These are phyloP conservation scores for Yponomeuta sedellus DNA, from an alignment of 2,888 invertebrate species.

Conservation along the genomic window DNA sequence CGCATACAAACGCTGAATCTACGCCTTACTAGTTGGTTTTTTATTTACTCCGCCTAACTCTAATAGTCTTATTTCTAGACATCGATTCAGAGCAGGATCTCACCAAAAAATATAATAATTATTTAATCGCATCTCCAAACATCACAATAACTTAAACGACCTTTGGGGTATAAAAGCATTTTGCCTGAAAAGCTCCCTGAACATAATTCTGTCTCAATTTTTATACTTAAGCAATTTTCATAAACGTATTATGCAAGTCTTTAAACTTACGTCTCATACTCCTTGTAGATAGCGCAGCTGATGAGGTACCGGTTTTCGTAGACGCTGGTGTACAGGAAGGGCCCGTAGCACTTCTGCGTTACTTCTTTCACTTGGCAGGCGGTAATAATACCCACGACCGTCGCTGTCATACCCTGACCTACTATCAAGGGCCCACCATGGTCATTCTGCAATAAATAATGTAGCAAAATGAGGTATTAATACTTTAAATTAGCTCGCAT, in stretches of 20 bases:
- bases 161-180: too few species aligned
- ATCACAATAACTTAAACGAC: too few species aligned
- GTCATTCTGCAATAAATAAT: conserved; percentile 43
- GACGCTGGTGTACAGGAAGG: conserved; percentile 61
- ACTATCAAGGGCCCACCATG: conserved; percentile 60
- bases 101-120: too few species aligned
- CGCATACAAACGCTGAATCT: too few species aligned
- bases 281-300: conserved; percentile 58
- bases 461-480: conserved; percentile 11
- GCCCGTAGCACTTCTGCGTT: conserved; percentile 58
- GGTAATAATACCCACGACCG: conserved; percentile 57
- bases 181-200: too few species aligned
- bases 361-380: conserved; percentile 60
- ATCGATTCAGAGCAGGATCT: too few species aligned
- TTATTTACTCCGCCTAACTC: too few species aligned
- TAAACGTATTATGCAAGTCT: background rate
- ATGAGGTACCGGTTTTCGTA: conserved; percentile 60
- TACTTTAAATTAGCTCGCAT: conserved; percentile 21
- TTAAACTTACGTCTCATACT: conserved; percentile 21
- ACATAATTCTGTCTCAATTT: too few species aligned
- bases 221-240: too few species aligned
- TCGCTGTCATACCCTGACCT: conserved; percentile 44
- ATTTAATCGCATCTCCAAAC: too few species aligned
- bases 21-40: too few species aligned
- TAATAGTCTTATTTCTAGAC: too few species aligned